Base-by-base conservation (phyloP, 2,888 invertebrate species). In the Formica aserva region DNA sequence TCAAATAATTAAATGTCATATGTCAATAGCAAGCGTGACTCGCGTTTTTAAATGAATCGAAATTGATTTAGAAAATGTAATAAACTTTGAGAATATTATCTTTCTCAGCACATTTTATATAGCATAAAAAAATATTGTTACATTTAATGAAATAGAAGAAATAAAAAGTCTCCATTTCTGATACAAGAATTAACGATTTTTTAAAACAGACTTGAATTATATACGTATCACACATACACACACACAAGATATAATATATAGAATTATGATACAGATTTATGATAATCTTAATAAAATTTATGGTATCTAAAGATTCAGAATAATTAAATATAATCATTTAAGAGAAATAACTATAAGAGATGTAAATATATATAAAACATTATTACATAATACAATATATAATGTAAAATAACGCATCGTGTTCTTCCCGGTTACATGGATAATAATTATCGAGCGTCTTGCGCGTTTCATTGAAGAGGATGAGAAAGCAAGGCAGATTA, bases 401-500 rank as follows among this genome's bases (percentile, higher is more conserved):
- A 63, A 75, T 13, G 6, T 35, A 22, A 52, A 29, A 22, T 29
- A 15, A 41, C 35, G 2, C 13, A 32, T 2, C 18, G 32, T 32
- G 45, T 78, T 26, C 9, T 72, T 78, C 45, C 13, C 45, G 45
- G 29, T 72, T 60, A 45, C 29, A 41, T 9, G 48, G 18, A 26
- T 15, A 29, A 41, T 41, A 60, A 72, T 71, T 38, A 63, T 76
- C 32, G 26, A 57, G 18, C 29, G 13, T 26, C 29, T 29, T 15
- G 29, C 41, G 35, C 26, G 62, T 80, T 75, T 82, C 38, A 65
- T 74, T 65, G 63, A 71, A 13, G 29, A 72, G 65, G 26, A 66
- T 62, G 62, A 83, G 80, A 81, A 81, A 67, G 77, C 45, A 82
- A 82, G n/a, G 26, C 60, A 22, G 48, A 76, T 77, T 81, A 83